A percentile compares a stretch with the other conserved stretches of the same genome.
These are phyloP conservation scores for Crocidura indochinensis DNA, from an alignment of 2,797 vertebrate genomes.

Conservation along the genomic window DNA sequence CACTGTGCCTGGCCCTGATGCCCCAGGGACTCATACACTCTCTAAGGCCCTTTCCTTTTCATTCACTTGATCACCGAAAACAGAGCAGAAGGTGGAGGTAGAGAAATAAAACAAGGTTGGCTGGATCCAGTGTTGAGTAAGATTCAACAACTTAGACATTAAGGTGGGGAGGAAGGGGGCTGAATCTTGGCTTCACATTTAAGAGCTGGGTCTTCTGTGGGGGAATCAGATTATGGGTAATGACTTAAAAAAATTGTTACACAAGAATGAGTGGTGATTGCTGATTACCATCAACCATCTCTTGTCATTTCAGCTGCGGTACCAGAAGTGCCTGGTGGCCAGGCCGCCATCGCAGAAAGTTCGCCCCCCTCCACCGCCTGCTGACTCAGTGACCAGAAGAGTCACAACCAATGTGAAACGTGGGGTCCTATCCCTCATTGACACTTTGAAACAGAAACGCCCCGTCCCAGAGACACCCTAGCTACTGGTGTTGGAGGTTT, in stretches of 20 bases:
- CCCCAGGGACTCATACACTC: background rate
- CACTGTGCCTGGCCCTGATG: no score
- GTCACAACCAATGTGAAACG: constrained; percentile 99
- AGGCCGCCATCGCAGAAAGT: constrained; percentile 95
- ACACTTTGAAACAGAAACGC: constrained; percentile 99
- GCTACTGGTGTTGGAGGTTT: constrained; percentile 81
- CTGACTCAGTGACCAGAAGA: constrained; percentile 96
- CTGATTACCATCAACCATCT: background rate
- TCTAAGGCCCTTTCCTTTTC: background rate
- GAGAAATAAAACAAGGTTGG: background rate
- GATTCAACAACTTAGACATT: no score
- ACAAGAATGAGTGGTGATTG: background rate
- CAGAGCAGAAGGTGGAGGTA: no score
- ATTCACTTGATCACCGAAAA: background rate
- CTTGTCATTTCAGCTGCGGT: constrained; percentile 93
- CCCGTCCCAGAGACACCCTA: constrained; percentile 95
- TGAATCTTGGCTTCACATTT: background rate
- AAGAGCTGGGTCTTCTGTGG: background rate
- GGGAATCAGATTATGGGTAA: no score
- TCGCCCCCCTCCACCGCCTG: constrained; percentile 93
- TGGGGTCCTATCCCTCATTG: constrained; percentile 98
- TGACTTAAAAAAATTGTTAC: background rate
- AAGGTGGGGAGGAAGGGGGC: background rate
- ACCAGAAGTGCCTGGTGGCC: constrained; percentile 99
- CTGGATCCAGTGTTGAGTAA: background rate